Conservation (phyloP, 2,888 invertebrate genomes). For the Drosophila kanekoi region DNA sequence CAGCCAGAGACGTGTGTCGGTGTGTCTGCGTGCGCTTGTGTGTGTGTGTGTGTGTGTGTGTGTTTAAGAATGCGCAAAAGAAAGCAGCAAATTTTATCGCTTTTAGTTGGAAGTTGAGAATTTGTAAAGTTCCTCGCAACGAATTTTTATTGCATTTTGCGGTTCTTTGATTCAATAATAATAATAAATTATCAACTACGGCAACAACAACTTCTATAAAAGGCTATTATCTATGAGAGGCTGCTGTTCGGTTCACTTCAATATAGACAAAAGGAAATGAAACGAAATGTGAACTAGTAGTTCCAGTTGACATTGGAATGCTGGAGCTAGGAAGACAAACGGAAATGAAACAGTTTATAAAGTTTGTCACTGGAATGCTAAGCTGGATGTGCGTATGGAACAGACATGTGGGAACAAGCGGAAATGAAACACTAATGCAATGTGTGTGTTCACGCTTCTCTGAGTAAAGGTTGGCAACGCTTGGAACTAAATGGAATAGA, state of each 20-base stretch:
- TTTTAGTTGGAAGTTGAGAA: conserved; percentile 71
- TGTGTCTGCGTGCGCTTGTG: conserved; percentile 6
- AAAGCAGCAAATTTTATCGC: conserved; percentile 71
- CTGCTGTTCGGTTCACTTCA: conserved; percentile 1
- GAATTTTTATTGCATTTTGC: conserved; percentile 65
- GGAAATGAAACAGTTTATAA: background rate
- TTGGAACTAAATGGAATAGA: background rate
- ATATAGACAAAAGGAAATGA: conserved; percentile 21
- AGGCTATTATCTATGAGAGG: conserved; percentile 20
- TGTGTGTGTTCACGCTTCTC: no score
- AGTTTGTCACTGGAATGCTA: no score
- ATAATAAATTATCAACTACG: conserved; percentile 55
- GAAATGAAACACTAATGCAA: background rate
- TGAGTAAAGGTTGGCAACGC: background rate
- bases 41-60: conserved; percentile 13
- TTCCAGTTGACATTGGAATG: background rate
- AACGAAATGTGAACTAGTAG: conserved; percentile 9
- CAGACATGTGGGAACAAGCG: background rate
- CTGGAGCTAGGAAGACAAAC: background rate
- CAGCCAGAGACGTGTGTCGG: conserved; percentile 58
- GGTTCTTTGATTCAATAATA: conserved; percentile 65
- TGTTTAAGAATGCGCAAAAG: conserved; percentile 56
- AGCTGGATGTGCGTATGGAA: background rate
- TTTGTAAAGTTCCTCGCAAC: conserved; percentile 68
- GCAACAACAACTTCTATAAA: conserved; percentile 12